Base-by-base conservation (phyloP, 2,797 vertebrate species). In the Pseudomugil gertrudae region DNA sequence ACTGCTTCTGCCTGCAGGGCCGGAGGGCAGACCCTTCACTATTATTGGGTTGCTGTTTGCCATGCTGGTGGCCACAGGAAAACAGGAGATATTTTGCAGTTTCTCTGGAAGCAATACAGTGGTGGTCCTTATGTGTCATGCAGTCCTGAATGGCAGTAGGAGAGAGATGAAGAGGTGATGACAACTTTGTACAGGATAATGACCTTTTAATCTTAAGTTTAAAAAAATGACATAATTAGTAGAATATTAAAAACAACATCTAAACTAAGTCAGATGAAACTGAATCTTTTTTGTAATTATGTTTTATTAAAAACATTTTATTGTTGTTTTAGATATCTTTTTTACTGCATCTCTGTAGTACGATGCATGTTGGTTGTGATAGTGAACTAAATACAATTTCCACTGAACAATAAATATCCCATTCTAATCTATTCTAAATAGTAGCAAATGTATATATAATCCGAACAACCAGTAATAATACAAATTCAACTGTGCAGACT, bases 1-100 rank as follows among this genome's bases (percentile, higher is more conserved):
- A 84, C 97, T 99, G 74, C 94, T 92, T 65, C 97, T 93, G 8
- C 97, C 97, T 36, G 96, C 95, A 63, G 95, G 92, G 0, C 96
- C 94, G 9, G 96, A 92, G 0, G 94, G 90, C 1, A 96, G 87
- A 74, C 94, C 93, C 89, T 98, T 99, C 21, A 88, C 85, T 36
- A 89, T 86, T 66, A 88, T 74, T 1, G 94, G 89, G 75, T 96
- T 95, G 90, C 94, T 98, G 87, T 98, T 99, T 58, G 97, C 97
- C 96, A 98, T 98, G 68, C 66, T 88, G 88, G 92, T 93, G 89
- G 91, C 93, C 74, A 95, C 90, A 0, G 94, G 91, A 93, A 79
- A 93, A 92, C 71, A 92, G 89, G 83, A 93, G 17, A 38, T 29
- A 54, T 35, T 76, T 54, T 55, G 47, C 21, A 56, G 53, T 23